Evolutionary conservation across 2,888 invertebrate species (phyloP).

Genomic region (Trachelus troglodyta): DNA sequence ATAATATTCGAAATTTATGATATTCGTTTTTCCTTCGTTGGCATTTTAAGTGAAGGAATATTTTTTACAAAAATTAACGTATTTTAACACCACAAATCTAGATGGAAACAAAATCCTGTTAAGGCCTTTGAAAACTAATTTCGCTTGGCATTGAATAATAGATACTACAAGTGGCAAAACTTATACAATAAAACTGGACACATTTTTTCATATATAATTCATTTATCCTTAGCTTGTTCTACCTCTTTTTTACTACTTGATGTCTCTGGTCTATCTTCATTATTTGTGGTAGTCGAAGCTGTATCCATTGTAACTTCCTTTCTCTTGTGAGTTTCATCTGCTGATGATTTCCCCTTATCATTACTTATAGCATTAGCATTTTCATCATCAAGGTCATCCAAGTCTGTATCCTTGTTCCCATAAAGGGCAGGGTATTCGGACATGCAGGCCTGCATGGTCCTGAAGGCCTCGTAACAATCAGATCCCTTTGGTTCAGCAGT

Average conservation of each 20-base stretch:
- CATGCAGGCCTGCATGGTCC: constrained; percentile 93
- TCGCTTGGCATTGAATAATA: no score
- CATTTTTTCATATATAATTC: constrained; percentile 13
- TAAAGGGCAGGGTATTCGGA: constrained; percentile 87
- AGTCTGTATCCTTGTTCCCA: constrained; percentile 75
- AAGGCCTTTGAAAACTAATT: no score
- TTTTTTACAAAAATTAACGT: no score
- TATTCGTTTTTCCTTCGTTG: no score
- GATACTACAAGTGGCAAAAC: no score
- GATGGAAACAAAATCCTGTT: no score
- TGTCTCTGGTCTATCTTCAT: constrained; percentile 12
- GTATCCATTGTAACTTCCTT: constrained; percentile 1
- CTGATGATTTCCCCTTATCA: neutral
- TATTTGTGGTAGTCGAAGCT: constrained; percentile 9
- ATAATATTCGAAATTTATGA: no score
- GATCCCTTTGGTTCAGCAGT: constrained; percentile 91
- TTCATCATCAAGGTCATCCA: constrained; percentile 68
- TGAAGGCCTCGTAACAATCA: constrained; percentile 92
- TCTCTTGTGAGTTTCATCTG: no score
- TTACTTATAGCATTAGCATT: neutral
- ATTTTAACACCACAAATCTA: no score
- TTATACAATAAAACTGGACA: no score
- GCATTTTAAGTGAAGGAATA: no score
- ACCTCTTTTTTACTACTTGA: constrained; percentile 28
- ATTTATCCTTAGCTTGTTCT: constrained; percentile 28